A percentile compares a stretch with the other conserved stretches of the same genome.
Conservation (phyloP, 2,797 vertebrate genomes). For the Hydrocynus forskahlii region DNA sequence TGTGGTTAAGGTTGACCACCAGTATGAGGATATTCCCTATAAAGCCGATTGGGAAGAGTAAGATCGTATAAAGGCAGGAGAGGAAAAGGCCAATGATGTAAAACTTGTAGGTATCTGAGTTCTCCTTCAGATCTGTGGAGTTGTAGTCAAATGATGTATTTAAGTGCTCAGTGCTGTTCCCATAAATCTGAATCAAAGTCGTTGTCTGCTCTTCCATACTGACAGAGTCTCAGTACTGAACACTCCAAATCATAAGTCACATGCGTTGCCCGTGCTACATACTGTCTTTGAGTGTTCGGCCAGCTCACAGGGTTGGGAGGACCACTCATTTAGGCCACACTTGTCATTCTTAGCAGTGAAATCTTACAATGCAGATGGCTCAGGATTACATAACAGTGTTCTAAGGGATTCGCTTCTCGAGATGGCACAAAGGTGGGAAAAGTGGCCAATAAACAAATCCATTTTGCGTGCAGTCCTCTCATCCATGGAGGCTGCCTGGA, state of each 20-base stretch:
- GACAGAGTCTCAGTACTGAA: slow-evolving; percentile 59
- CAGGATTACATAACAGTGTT: slow-evolving; percentile 60
- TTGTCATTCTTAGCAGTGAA: slow-evolving; percentile 63
- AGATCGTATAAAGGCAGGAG: slow-evolving; percentile 93
- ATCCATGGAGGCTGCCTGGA: slow-evolving; percentile 54
- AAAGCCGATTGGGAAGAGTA: slow-evolving; percentile 97
- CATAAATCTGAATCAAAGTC: slow-evolving; percentile 72
- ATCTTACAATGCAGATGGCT: slow-evolving; percentile 52
- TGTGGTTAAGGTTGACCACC: slow-evolving; percentile 93
- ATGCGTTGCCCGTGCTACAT: slow-evolving; percentile 70
- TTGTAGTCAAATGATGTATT: slow-evolving; percentile 79
- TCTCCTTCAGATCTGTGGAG: slow-evolving; percentile 66
- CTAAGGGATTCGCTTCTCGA: slow-evolving; percentile 55
- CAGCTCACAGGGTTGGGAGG: slow-evolving; percentile 57
- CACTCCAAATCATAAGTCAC: slow-evolving; percentile 65
- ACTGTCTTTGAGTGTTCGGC: slow-evolving; percentile 60
- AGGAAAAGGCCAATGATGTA: slow-evolving; percentile 90
- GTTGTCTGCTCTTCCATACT: slow-evolving; percentile 83
- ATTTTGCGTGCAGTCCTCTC: slow-evolving; percentile 62
- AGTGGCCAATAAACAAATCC: slow-evolving; percentile 59
- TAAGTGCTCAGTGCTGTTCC: slow-evolving; percentile 77
- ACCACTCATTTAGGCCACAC: slow-evolving; percentile 68
- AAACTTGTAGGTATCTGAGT: slow-evolving; percentile 78
- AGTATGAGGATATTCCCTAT: slow-evolving; percentile 96
- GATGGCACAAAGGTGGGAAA: slow-evolving; percentile 48